Evolutionary conservation across 1,140 invertebrate genomes (phyloP).

Genomic region (Pogonognathellus flavescens): DNA sequence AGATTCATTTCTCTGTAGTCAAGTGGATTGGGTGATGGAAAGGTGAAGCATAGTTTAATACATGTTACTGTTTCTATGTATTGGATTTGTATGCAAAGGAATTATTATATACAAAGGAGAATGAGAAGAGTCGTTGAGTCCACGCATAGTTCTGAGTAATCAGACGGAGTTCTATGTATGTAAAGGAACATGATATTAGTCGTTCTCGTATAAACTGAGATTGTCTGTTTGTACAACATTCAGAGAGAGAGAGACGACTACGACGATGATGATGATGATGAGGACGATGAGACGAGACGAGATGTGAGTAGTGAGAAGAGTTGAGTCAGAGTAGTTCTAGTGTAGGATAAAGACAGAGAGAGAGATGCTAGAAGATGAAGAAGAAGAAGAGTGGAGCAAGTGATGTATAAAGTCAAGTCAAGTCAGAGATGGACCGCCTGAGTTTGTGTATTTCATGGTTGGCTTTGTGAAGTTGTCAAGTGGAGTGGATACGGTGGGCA

Average conservation of each 20-base stretch:
- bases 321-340: not conserved
- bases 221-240: no score
- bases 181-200: not conserved
- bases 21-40: constrained; percentile 5
- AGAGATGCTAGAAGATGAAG: not conserved
- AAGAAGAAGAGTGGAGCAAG: not conserved
- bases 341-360: not conserved
- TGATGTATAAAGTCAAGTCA: constrained; percentile 35
- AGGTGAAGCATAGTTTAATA: not conserved
- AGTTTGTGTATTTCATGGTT: constrained; percentile 50
- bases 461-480: constrained; percentile 55
- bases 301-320: not conserved
- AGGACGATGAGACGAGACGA: not conserved
- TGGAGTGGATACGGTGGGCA: constrained; percentile 51
- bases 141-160: not conserved
- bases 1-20: not conserved
- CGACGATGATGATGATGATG: not conserved
- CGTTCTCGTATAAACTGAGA: no score
- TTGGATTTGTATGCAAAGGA: not conserved
- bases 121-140: not conserved
- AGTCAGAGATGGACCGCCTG: constrained; percentile 45
- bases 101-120: not conserved
- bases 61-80: not conserved
- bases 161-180: not conserved
- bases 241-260: not conserved